These are phyloP conservation scores for Pemphredon lugubris DNA, from an alignment of 2,888 invertebrate genomes.

Conservation along the genomic window DNA sequence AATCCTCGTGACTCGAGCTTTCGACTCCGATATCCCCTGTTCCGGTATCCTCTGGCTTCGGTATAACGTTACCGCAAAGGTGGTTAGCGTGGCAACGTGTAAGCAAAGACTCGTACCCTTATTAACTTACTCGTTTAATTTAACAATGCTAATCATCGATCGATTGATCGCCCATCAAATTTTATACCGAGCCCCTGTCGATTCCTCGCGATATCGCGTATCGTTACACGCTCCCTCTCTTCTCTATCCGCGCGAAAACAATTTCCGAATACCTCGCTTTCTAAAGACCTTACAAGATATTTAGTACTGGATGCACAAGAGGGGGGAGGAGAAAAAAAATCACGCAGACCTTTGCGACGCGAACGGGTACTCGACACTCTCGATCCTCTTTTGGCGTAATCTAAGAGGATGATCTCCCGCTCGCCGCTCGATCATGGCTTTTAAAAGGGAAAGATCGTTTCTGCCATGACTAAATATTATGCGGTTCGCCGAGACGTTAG, in stretches of 20 bases:
- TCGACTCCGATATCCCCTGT: constrained; percentile 55
- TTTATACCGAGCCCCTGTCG: neutral
- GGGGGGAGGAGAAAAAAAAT: constrained; percentile 7
- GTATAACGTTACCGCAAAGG: constrained; percentile 73
- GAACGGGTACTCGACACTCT: constrained; percentile 25
- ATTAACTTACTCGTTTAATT: neutral
- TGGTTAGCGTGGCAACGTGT: constrained; percentile 65
- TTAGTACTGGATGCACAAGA: neutral
- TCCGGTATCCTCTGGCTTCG: constrained; percentile 74
- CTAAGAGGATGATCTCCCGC: constrained; percentile 31
- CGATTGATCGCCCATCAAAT: neutral
- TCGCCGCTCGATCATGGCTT: constrained; percentile 14
- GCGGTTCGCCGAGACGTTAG: neutral
- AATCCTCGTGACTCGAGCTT: constrained; percentile 51
- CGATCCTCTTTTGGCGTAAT: constrained; percentile 45
- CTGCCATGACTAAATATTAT: neutral
- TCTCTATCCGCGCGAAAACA: neutral
- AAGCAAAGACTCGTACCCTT: constrained; percentile 44
- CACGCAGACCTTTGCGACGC: constrained; percentile 22
- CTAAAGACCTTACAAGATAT: neutral
- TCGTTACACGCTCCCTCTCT: neutral
- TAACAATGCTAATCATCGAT: neutral
- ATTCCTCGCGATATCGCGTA: neutral
- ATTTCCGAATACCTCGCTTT: neutral
- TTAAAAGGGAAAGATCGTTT: constrained; percentile 4